These are phyloP conservation scores for Clarias batrachus DNA, from an alignment of 2,113 vertebrate species.

Conservation along the genomic window DNA sequence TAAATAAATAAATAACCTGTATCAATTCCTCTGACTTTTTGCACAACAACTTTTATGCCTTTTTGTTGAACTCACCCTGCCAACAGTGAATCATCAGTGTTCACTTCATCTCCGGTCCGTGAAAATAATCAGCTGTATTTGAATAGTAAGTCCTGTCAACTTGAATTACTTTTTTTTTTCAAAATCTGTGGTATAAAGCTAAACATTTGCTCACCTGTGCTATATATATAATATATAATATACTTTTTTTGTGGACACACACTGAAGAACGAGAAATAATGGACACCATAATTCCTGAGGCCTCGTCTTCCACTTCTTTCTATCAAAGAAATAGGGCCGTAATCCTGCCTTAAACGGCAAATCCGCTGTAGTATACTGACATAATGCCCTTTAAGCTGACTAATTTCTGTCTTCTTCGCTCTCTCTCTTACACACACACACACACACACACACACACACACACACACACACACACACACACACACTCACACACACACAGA, in stretches of 20 bases:
- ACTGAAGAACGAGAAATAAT: constrained; percentile 43
- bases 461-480: neutral
- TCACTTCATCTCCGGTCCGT: neutral
- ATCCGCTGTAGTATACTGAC: constrained; percentile 57
- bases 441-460: constrained; percentile 15
- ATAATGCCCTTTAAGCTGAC: constrained; percentile 59
- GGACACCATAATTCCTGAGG: constrained; percentile 35
- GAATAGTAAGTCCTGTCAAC: neutral
- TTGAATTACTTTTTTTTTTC: neutral
- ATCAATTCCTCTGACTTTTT: neutral
- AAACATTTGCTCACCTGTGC: neutral
- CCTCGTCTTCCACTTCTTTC: constrained; percentile 31
- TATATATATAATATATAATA: too few species aligned
- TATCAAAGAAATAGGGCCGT: constrained; percentile 49
- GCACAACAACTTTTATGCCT: neutral
- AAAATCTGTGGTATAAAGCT: too few species aligned
- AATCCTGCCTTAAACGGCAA: constrained; percentile 51
- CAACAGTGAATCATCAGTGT: neutral
- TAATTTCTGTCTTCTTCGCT: constrained; percentile 51
- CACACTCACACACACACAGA: neutral
- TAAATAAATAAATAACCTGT: neutral
- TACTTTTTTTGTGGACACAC: constrained; percentile 20
- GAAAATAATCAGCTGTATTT: neutral
- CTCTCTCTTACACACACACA: constrained; percentile 1
- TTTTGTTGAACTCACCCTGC: neutral